Base-by-base conservation (phyloP, 2,797 vertebrate species). In the Gymnoscopelus braueri region DNA sequence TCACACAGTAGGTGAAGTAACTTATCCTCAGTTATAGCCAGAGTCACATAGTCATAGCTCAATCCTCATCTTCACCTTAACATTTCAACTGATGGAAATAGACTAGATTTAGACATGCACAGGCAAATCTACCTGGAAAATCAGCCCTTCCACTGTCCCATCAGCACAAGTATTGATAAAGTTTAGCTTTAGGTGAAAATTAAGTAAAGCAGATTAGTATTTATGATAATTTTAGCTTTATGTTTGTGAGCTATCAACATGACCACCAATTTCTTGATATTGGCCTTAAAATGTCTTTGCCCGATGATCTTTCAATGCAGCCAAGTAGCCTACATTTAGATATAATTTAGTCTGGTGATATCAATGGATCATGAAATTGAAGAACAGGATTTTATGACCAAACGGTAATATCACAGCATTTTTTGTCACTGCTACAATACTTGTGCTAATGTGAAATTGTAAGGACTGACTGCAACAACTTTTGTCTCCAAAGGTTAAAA, bases 11-110 rank as follows among this genome's bases (percentile, higher is more conserved):
- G 69, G 63, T 70, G 72, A 74, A 57, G 72, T 56, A 44, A 71
- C 3, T 19, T 65, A 88, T 79, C 78, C 77, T 75, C 79, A 82
- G 83, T 62, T n/a, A n/a, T n/a, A n/a, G n/a, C n/a, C n/a, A n/a
- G n/a, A n/a, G n/a, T n/a, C n/a, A n/a, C n/a, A n/a, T n/a, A n/a
- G n/a, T n/a, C n/a, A 82, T 58, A 74, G 72, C 24, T 3, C 82
- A 79, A 75, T 71, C 69, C 72, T 81, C 75, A 65, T 60, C 57
- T 66, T 72, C 39, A 44, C 39, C 39, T 44, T 19, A 10, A 47
- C 14, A 10, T 80, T 68, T 69, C 51, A 79, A 47, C 60, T 51
- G 57, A 65, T 0, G 10, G 29, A 72, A 14, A 48, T 73, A 61
- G 49, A 53, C 15, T 65, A 65, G 53, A 79, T 75, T 61, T 65